Evolutionary conservation across 2,113 vertebrate species (phyloP).

Genomic region (Hemiprocne comata): DNA sequence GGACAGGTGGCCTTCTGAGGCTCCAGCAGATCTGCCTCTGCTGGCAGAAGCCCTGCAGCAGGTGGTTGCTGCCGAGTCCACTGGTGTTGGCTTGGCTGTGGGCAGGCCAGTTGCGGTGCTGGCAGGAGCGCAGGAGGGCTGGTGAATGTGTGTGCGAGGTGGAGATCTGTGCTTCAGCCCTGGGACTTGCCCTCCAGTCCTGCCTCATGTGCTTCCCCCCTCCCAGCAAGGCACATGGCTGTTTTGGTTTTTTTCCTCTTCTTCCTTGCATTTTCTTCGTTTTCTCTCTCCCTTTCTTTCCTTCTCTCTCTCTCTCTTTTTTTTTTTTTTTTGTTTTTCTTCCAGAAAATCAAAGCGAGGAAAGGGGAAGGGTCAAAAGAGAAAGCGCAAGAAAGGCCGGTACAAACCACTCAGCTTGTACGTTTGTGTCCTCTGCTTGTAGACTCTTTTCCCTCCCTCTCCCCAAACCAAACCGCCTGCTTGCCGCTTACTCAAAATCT

Average conservation of each 20-base stretch:
- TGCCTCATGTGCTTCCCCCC: constrained; percentile 28
- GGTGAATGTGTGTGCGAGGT: background rate
- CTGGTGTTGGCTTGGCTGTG: background rate
- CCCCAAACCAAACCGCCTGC: constrained; percentile 42
- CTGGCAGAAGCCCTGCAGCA: background rate
- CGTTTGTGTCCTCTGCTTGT: constrained; percentile 86
- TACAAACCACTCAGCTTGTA: constrained; percentile 93
- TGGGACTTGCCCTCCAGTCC: background rate
- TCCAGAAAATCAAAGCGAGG: constrained; percentile 95
- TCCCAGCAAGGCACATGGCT: constrained; percentile 64
- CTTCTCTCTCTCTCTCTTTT: constrained; percentile 63
- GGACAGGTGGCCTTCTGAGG: background rate
- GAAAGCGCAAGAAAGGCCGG: constrained; percentile 97
- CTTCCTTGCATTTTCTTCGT: constrained; percentile 49
- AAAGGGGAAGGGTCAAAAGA: constrained; percentile 95
- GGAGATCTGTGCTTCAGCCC: constrained; percentile 6
- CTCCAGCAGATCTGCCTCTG: background rate
- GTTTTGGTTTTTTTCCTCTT: constrained; percentile 29
- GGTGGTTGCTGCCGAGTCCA: background rate
- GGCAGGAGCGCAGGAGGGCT: background rate
- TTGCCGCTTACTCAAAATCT: constrained; percentile 34
- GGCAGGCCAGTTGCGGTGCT: background rate
- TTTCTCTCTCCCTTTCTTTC: constrained; percentile 4
- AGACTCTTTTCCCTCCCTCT: constrained; percentile 58
- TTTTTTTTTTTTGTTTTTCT: constrained; percentile 79